These are phyloP conservation scores for Globicephala melas DNA, from an alignment of 2,113 vertebrate species.

Conservation along the genomic window DNA sequence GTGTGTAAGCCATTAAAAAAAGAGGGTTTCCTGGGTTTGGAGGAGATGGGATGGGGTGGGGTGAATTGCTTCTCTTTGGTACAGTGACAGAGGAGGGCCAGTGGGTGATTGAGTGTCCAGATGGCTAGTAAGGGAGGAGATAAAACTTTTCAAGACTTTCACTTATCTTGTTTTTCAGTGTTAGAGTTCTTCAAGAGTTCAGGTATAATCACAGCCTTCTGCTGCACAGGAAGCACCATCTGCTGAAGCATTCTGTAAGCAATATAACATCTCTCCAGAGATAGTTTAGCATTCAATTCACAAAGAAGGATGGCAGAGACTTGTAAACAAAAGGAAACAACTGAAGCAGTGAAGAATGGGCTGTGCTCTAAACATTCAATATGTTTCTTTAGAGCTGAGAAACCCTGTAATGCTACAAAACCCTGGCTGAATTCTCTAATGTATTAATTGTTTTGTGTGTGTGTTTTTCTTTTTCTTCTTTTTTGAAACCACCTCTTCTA, in stretches of 20 bases:
- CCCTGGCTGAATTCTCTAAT: conserved; percentile 74
- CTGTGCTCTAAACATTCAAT: conserved; percentile 83
- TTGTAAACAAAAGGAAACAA: conserved; percentile 89
- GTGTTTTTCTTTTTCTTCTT: not conserved
- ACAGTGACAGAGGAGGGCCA: not conserved
- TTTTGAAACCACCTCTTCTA: conserved; percentile 19
- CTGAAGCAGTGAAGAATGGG: conserved; percentile 83
- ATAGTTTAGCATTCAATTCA: conserved; percentile 89
- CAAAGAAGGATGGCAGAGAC: conserved; percentile 85
- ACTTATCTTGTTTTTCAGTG: conserved; percentile 83
- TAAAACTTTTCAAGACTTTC: conserved; percentile 78
- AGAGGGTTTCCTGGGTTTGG: not conserved
- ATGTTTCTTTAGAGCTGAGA: conserved; percentile 82
- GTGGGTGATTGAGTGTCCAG: not conserved
- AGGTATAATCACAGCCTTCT: conserved; percentile 89
- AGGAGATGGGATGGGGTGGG: not conserved
- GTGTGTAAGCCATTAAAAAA: not conserved
- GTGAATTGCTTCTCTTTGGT: not conserved
- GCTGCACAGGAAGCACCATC: conserved; percentile 87
- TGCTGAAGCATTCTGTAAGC: conserved; percentile 87
- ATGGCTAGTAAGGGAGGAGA: conserved; percentile 30
- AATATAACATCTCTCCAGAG: conserved; percentile 87
- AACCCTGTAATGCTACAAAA: conserved; percentile 77
- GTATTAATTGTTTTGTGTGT: conserved; percentile 77
- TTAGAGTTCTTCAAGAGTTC: conserved; percentile 87